Evolutionary conservation across 92 coral and sea anemone genomes (phyloP).

Genomic region (Epizoanthus ramosus): DNA sequence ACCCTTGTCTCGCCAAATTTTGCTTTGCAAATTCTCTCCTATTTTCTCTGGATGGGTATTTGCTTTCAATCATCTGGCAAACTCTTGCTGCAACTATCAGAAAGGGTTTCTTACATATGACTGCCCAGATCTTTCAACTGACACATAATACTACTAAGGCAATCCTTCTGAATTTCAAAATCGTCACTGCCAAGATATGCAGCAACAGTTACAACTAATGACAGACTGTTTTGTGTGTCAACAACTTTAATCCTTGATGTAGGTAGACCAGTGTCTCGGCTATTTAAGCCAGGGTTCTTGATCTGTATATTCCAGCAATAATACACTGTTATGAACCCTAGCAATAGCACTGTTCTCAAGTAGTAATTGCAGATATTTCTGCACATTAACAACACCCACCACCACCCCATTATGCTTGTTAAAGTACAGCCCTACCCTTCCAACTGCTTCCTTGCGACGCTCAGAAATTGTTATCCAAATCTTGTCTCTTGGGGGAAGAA

Average conservation of each 20-base stretch:
- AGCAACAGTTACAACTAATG: slow-evolving; percentile 44
- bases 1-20: slow-evolving; percentile 42
- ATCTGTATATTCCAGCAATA: slow-evolving; percentile 37
- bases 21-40: slow-evolving; percentile 47
- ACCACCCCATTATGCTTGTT: slow-evolving; percentile 23
- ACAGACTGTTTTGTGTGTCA: slow-evolving; percentile 49
- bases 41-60: slow-evolving; percentile 22
- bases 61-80: slow-evolving; percentile 40
- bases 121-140: slow-evolving; percentile 37
- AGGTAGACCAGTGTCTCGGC: slow-evolving; percentile 44
- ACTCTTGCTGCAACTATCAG: slow-evolving; percentile 22
- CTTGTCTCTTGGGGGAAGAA: too few relatives aligned
- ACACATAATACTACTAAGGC: slow-evolving; percentile 8
- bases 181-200: too few relatives aligned
- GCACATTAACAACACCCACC: slow-evolving; percentile 17
- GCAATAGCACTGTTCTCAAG: background rate
- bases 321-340: background rate
- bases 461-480: too few relatives aligned
- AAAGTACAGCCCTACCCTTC: slow-evolving; percentile 13
- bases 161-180: too few relatives aligned
- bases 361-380: slow-evolving; percentile 4
- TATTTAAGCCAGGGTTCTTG: slow-evolving; percentile 40
- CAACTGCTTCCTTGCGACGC: slow-evolving; percentile 1
- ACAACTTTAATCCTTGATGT: slow-evolving; percentile 45
- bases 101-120: slow-evolving; percentile 29